These are phyloP conservation scores for Damaliscus lunatus DNA, from an alignment of 2,113 vertebrate genomes.

Conservation along the genomic window DNA sequence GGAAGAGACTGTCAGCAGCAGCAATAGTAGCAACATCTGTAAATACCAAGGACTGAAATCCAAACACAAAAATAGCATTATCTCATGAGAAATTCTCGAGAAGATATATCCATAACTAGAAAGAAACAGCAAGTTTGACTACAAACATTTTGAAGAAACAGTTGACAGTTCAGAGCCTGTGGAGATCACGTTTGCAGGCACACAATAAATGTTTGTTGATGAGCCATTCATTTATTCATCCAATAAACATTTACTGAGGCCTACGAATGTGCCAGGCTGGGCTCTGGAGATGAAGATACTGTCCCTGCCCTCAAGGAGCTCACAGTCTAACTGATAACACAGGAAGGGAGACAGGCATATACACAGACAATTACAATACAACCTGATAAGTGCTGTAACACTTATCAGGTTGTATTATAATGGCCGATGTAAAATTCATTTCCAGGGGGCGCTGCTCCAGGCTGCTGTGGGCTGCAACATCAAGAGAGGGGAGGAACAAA, in stretches of 20 bases:
- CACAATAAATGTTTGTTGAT: slow-evolving; percentile 51
- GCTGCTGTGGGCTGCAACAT: slow-evolving; percentile 11
- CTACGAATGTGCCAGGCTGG: slow-evolving; percentile 53
- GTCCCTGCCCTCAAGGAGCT: slow-evolving; percentile 23
- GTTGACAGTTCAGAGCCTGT: slow-evolving; percentile 21
- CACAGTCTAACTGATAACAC: slow-evolving; percentile 23
- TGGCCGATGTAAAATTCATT: slow-evolving; percentile 51
- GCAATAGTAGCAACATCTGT: neutral
- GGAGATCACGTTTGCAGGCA: slow-evolving; percentile 42
- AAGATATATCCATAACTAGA: neutral
- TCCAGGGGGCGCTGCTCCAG: slow-evolving; percentile 20
- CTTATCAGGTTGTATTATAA: slow-evolving; percentile 58
- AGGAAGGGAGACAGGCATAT: slow-evolving; percentile 32
- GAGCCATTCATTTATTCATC: slow-evolving; percentile 51
- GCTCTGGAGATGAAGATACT: slow-evolving; percentile 29
- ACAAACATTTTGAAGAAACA: slow-evolving; percentile 32
- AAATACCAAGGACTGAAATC: slow-evolving; percentile 16
- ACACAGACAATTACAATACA: slow-evolving; percentile 60
- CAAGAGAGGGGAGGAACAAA: neutral
- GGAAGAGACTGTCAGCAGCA: neutral
- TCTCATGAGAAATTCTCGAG: neutral
- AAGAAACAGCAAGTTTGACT: neutral
- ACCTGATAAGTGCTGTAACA: slow-evolving; percentile 45
- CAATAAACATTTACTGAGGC: slow-evolving; percentile 60
- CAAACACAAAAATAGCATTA: slow-evolving; percentile 17